Base-by-base conservation (phyloP, 2,113 vertebrate genomes). In the Trinectes maculatus region DNA sequence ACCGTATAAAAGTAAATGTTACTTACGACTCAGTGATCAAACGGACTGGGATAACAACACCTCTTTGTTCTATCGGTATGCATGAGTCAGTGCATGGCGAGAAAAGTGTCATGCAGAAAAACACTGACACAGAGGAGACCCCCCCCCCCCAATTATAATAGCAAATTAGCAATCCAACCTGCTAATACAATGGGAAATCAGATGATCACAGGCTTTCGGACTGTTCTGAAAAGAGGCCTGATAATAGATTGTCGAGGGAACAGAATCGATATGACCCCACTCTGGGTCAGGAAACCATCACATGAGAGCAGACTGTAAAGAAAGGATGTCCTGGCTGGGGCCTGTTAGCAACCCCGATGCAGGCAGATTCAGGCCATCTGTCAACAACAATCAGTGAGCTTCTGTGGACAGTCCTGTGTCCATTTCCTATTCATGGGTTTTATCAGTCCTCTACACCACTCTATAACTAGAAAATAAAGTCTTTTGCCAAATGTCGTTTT, bases 241-340 rank as follows among this genome's bases (percentile, higher is more conserved):
- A 62, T 85, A 88, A 87, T 88, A 86, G 86, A 67, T 80, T 60
- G 43, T 75, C 66, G 34, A 51, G 10, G 63, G 77, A 61, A 71
- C 63, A 58, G 56, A 74, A 88, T 89, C 85, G 1, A 89, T 88
- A 77, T 1, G 63, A 74, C 77, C 82, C 77, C 67, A 79, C 71
- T 75, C 53, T 75, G 55, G 29, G 64, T 70, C 60, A 24, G 62
- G 56, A 83, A 83, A 78, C 70, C 60, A 74, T 52, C 71, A 62
- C 25, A 6, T 26, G 43, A 51, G 49, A 72, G 15, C 21, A 49
- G 34, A 58, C 46, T 58, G 49, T 59, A 60, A 53, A 53, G 29
- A 60, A 53, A 53, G 29, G 40, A 46, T 1, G 31, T 12, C 65
- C 58, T 22, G 33, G 16, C 28, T 10, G 4, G 8, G 18, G 12